Base-by-base conservation (phyloP, 2,888 invertebrate species). In the Chelonus formosanus region DNA sequence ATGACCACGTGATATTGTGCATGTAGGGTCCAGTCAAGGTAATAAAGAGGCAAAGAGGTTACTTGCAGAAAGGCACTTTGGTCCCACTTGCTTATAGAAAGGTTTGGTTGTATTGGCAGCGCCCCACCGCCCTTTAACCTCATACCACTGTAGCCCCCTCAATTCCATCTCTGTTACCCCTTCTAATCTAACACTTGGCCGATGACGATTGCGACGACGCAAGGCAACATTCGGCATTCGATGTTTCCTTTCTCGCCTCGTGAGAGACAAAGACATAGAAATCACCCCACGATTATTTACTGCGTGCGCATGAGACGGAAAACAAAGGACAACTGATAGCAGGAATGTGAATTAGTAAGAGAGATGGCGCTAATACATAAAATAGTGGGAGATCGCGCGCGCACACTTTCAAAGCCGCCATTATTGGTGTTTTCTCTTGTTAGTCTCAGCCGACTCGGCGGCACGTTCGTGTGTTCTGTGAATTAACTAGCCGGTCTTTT, bases 351-450 rank as follows among this genome's bases (percentile, higher is more conserved):
- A 40, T 1, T 48, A 5, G n/a, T 48, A 20, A n/a, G 44, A 44
- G 8, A 48, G 48, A 48, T 4, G 20, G 3, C 3, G 48, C 1
- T 20, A 48, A 48, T 48, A 20, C 48, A 10, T 5, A 48, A 48
- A 6, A 48, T n/a, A 1, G 36, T 20, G 32, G 43, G 31, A 10
- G n/a, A 43, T 48, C n/a, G 52, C 34, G 61, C 52, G 44, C 61
- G 52, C 44, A 48, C 59, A 35, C 59, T n/a, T 59, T 31, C 8
- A 59, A 48, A 61, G 53, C 50, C 61, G 61, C 61, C 57, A 57
- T 57, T 57, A 43, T 40, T 57, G 57, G 40, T 45, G 55, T 48
- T 48, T 20, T 5, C 32, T 20, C 44, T 36, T 6, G 55, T 34
- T 32, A 40, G 34, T 8, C 20, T 35, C 10, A n/a, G 40, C 40